These are phyloP conservation scores for Grallaria varia DNA, from an alignment of 2,113 vertebrate genomes.

Conservation along the genomic window DNA sequence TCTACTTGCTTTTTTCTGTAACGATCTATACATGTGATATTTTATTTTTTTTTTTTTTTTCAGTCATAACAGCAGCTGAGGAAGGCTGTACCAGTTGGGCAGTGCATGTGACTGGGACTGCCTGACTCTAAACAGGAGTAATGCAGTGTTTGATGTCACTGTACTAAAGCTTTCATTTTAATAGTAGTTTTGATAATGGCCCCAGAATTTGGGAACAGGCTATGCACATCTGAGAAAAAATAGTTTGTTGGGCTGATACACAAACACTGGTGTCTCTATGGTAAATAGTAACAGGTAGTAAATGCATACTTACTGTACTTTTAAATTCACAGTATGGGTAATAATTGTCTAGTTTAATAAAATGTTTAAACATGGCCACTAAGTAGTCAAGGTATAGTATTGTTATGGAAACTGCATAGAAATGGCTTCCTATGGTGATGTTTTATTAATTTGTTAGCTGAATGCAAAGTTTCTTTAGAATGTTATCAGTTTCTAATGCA, in stretches of 20 bases:
- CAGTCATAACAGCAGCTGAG: not conserved
- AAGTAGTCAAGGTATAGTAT: not conserved
- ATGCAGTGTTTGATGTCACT: not conserved
- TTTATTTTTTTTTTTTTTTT: not conserved
- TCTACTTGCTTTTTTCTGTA: not conserved
- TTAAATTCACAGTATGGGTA: not conserved
- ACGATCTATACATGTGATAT: not conserved
- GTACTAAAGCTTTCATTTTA: not conserved
- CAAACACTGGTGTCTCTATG: not conserved
- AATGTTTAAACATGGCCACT: not conserved
- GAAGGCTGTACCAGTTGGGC: not conserved
- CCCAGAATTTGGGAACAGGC: not conserved
- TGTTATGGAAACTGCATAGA: not conserved
- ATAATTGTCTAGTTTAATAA: not conserved
- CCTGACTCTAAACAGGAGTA: not conserved
- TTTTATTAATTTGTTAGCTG: constrained; percentile 12
- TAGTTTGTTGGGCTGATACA: not conserved
- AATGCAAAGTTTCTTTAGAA: not conserved
- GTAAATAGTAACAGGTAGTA: not conserved
- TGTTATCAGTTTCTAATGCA: not conserved
- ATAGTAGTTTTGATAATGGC: not conserved
- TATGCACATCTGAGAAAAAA: not conserved
- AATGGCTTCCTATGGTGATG: not conserved
- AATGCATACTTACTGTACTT: not conserved
- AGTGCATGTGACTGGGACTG: not conserved